Base-by-base conservation (phyloP, 2,113 vertebrate species). In the Vimba vimba region DNA sequence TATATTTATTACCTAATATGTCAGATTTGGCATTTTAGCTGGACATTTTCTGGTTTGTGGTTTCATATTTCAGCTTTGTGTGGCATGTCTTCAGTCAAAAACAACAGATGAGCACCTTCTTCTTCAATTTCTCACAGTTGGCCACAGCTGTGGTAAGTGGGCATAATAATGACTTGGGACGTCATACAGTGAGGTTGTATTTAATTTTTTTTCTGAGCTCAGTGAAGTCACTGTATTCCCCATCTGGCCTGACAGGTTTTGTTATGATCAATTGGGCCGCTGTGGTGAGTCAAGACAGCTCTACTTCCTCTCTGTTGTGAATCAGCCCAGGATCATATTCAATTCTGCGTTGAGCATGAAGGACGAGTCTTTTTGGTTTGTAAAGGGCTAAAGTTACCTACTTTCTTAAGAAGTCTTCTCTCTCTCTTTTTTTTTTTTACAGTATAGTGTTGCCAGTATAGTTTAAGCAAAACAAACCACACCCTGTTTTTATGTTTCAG, bases 191-290 rank as follows among this genome's bases (percentile, higher is more conserved):
- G 2, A 33, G 79, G 23, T 64, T 62, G 27, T 66, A 33, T 82
- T 76, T 47, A 59, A 23, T 6, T 33, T 30, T 7, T 7, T 76
- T 4, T 76, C 50, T 43, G 9, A 50, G 25, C 15, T 45, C 50
- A 59, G 15, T 66, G n/a, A 69, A 69, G 19, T 21, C 15, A 11
- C 55, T 36, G 36, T 73, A 73, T 57, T 50, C 50, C 19, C 27
- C 13, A 75, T 86, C 23, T 75, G 69, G 43, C 52, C 55, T 80
- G 71, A 74, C 69, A 64, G 47, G 55, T 86, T 75, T 43, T 86
- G 66, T 43, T 86, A 17, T 74, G 19, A 73, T 82, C 23, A 13
- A 55, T 77, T 9, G 7, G 30, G 79, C n/a, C 12, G 17, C 6
- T 39, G 0, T 30, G 10, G 45, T 68, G 79, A 83, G 85, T 82